Conservation (phyloP, 1,140 invertebrate genomes). For the Cydia fagiglandana region DNA sequence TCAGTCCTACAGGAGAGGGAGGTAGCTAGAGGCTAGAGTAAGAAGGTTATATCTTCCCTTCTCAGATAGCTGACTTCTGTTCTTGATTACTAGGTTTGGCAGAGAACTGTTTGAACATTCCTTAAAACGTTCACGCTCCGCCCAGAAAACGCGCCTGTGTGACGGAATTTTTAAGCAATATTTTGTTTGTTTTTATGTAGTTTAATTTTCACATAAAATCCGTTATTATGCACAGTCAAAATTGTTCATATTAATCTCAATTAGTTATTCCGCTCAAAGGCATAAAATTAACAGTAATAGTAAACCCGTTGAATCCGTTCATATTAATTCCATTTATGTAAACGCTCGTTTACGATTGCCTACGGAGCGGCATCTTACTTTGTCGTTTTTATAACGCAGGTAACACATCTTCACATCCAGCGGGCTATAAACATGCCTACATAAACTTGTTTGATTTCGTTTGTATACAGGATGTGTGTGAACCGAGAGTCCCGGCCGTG, state of each 20-base stretch:
- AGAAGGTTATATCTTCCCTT: no score
- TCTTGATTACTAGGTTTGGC: no score
- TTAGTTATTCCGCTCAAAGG: background rate
- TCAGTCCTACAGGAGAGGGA: no score
- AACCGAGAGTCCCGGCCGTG: constrained; percentile 14
- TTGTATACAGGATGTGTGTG: constrained; percentile 23
- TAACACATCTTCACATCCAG: constrained; percentile 22
- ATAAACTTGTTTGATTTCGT: constrained; percentile 10
- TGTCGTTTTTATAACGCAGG: constrained; percentile 29
- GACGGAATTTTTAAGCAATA: no score
- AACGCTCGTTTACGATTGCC: constrained; percentile 20
- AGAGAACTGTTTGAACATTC: no score
- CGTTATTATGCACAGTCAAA: background rate
- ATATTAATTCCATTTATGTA: constrained; percentile 24
- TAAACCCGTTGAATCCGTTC: background rate
- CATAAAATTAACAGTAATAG: constrained; percentile 6
- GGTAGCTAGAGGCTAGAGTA: no score
- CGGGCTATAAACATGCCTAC: constrained; percentile 24
- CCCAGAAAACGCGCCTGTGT: no score
- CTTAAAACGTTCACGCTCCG: no score
- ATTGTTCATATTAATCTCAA: background rate
- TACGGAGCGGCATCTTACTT: constrained; percentile 28
- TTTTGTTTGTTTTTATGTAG: no score
- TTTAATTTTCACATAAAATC: no score
- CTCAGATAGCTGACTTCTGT: no score